Base-by-base conservation (phyloP, 2,113 vertebrate species). In the Cololabis saira region DNA sequence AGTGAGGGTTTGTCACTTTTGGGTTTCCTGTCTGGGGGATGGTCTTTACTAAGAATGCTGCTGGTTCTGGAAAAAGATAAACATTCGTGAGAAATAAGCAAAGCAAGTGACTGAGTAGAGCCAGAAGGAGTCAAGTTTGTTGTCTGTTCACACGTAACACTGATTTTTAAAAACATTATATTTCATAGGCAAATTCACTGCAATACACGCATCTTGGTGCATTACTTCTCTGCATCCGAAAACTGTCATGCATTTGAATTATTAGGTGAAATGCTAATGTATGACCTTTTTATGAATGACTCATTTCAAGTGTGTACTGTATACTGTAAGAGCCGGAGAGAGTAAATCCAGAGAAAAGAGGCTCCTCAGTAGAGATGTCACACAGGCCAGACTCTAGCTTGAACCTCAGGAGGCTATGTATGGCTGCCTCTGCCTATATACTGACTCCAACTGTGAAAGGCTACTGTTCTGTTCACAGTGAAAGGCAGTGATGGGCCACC, bases 11-110 rank as follows among this genome's bases (percentile, higher is more conserved):
- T 92, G 45, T 98, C 95, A 66, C 96, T 95, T 94, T 95, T 97
- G 90, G 95, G 93, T 78, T 96, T 98, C 94, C 96, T 97, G 92
- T 99, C 96, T 33, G 97, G 94, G 81, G 97, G 95, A 87, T 94
- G 95, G 91, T 98, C 97, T 94, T 95, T 95, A 87, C 90, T 96
- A 92, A 98, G 94, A 93, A 97, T 95, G 93, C 95, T 97, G 93
- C 94, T 94, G 80, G 95, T 95, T 94, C 97, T 98, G 88, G 22
- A 88, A 65, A 84, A 88, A 93, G 16, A 85, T 82, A 74, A 67
- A 76, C 21, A 49, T 19, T 5, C 10, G 61, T 61, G 44, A 71
- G 52, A 57, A 57, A 65, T 27, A 47, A 22, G 30, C 18, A 43
- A 52, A n/a, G 19, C 40, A 51, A 13, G 24, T 66, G 16, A 30